phyloP scores from a whole-genome alignment of 1,140 invertebrate species.

The Drosophila bocqueti region DNA sequence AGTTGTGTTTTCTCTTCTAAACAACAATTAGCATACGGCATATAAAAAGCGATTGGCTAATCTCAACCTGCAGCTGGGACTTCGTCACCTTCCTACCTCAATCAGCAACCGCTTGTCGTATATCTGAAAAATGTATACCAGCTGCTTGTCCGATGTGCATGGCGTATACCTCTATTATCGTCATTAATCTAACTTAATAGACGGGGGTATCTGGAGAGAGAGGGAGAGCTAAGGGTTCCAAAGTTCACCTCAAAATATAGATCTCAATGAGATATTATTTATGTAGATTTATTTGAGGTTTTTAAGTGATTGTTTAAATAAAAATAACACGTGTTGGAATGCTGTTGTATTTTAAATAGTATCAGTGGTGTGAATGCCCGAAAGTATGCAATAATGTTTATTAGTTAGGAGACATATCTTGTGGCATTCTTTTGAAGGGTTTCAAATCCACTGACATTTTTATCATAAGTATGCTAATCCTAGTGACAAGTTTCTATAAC shows the following conservation, averaged over 20 bases:
- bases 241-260: not conserved
- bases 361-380: not conserved
- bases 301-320: not conserved
- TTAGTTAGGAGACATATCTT: too few species aligned
- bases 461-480: not conserved
- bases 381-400: too few species aligned
- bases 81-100: slow-evolving; percentile 17
- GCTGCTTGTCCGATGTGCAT: not conserved
- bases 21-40: not conserved
- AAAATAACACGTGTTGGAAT: too few species aligned
- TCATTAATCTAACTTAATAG: slow-evolving; percentile 3
- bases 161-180: slow-evolving; percentile 3
- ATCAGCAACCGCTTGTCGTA: slow-evolving; percentile 19
- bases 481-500: not conserved
- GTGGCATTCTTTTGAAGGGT: not conserved
- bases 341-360: not conserved
- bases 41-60: slow-evolving; percentile 10
- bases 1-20: not conserved
- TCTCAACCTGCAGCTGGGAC: slow-evolving; percentile 1
- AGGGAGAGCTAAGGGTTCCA: not conserved
- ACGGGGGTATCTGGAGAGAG: not conserved
- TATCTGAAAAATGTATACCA: slow-evolving; percentile 6
- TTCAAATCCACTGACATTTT: not conserved
- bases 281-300: not conserved
- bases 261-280: not conserved